These are phyloP conservation scores for Tragelaphus imberbis DNA, from an alignment of 2,113 vertebrate species.

Conservation along the genomic window DNA sequence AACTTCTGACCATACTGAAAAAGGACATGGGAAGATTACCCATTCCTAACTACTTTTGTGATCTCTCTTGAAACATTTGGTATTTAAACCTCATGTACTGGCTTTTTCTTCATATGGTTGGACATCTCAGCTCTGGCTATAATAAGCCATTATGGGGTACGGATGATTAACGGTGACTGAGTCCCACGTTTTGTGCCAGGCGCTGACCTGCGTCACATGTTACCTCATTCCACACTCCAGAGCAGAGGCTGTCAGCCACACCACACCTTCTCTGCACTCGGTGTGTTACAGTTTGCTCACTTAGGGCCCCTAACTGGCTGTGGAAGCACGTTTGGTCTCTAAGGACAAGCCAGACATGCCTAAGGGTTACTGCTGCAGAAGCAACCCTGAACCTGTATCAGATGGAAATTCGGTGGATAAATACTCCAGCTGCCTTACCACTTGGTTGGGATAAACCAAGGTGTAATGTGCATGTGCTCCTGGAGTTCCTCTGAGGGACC, in stretches of 20 bases:
- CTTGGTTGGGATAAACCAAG: not conserved
- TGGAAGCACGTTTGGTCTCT: fast-evolving
- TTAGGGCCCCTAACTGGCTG: not conserved
- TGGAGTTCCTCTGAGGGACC: not conserved
- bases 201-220: not conserved
- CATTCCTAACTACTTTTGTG: not conserved
- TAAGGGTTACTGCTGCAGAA: not conserved
- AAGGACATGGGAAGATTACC: not conserved
- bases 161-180: not conserved
- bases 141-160: not conserved
- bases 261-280: not conserved
- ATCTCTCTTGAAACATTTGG: not conserved
- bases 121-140: not conserved
- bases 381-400: too few species aligned
- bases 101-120: not conserved
- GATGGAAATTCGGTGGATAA: not conserved
- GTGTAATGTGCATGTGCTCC: not conserved
- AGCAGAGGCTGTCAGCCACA: not conserved
- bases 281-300: not conserved
- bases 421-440: not conserved
- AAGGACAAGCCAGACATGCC: not conserved
- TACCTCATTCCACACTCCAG: not conserved
- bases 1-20: not conserved
- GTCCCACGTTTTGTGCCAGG: not conserved
- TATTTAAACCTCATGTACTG: not conserved